Conservation (phyloP, 2,113 vertebrate genomes). For the Tetraodon nigroviridis region DNA sequence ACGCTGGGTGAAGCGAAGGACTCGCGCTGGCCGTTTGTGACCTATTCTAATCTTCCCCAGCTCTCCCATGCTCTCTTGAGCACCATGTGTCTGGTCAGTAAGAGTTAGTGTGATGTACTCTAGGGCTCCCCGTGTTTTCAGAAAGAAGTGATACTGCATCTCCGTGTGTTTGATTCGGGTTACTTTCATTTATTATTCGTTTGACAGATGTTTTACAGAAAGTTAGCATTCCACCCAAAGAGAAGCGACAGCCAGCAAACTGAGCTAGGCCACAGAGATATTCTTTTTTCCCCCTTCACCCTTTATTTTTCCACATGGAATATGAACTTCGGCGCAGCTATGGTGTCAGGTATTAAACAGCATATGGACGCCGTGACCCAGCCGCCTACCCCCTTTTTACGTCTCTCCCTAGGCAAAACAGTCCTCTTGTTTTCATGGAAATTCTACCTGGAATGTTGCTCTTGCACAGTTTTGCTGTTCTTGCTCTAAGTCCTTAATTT, state of each 20-base stretch:
- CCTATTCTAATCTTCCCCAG: conserved; percentile 46
- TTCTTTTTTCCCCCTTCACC: neutral
- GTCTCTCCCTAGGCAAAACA: conserved; percentile 51
- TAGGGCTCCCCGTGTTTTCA: too few species aligned
- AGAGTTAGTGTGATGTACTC: conserved; percentile 46
- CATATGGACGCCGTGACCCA: conserved; percentile 52
- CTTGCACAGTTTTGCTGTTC: conserved; percentile 36
- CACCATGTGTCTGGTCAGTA: conserved; percentile 41
- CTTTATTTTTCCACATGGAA: conserved; percentile 29
- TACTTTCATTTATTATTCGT: neutral
- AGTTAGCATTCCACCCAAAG: neutral
- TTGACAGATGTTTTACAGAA: conserved; percentile 15
- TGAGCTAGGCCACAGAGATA: neutral
- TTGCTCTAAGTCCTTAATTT: neutral
- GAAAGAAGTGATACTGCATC: too few species aligned
- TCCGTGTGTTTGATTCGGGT: neutral
- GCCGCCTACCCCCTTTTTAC: conserved; percentile 52
- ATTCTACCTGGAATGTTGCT: conserved; percentile 47
- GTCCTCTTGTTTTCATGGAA: conserved; percentile 41
- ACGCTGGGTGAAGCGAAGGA: conserved; percentile 52
- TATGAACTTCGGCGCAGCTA: conserved; percentile 26
- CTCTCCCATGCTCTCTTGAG: conserved; percentile 38
- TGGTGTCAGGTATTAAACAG: conserved; percentile 55
- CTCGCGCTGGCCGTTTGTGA: conserved; percentile 57
- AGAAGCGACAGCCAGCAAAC: neutral